These are phyloP conservation scores for Anorthoa munda DNA, from an alignment of 2,888 invertebrate genomes.

Conservation along the genomic window DNA sequence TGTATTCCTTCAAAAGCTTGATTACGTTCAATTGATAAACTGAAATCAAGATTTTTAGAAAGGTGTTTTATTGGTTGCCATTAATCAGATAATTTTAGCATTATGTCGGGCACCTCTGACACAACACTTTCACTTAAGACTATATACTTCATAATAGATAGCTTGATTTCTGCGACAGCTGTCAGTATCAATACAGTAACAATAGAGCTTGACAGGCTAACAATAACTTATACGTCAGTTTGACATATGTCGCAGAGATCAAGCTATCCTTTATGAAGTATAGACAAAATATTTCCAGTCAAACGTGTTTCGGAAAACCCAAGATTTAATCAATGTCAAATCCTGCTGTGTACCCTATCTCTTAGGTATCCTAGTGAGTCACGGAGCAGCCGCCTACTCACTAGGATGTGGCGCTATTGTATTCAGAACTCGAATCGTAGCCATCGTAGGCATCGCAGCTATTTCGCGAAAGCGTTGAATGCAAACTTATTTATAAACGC, in stretches of 20 bases:
- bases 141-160: too few relatives aligned
- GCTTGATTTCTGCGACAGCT: too few relatives aligned
- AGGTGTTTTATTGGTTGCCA: background rate
- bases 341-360: constrained; percentile 27
- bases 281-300: background rate
- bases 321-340: background rate
- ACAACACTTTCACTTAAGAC: background rate
- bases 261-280: too few relatives aligned
- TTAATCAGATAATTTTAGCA: background rate
- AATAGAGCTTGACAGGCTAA: too few relatives aligned
- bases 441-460: constrained; percentile 51
- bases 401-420: constrained; percentile 67
- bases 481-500: constrained; percentile 60
- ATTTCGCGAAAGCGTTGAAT: constrained; percentile 71
- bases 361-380: constrained; percentile 63
- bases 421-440: constrained; percentile 65
- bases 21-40: background rate
- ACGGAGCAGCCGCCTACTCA: constrained; percentile 65
- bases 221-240: too few relatives aligned
- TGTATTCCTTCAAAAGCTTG: too few relatives aligned
- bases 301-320: background rate
- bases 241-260: too few relatives aligned
- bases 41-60: too few relatives aligned
- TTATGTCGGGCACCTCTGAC: background rate
- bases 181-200: too few relatives aligned